Evolutionary conservation across 2,888 invertebrate species (phyloP).

Genomic region (Peribatodes rhomboidaria): DNA sequence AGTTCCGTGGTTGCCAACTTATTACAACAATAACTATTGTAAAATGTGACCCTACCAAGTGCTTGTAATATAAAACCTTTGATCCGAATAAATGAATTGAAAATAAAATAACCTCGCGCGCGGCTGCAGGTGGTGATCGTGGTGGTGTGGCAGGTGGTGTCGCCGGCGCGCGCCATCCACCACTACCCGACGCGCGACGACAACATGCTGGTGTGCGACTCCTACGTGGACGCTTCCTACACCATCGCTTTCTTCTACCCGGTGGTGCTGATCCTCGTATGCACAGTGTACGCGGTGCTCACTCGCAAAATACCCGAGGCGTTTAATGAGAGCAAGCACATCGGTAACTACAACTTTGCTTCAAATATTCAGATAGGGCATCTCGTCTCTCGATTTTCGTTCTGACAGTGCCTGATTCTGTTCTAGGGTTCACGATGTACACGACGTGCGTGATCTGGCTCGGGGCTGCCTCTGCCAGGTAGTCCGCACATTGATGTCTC

Average conservation of each 20-base stretch:
- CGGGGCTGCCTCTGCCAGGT: too few relatives aligned
- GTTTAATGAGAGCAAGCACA: slow-evolving; percentile 98
- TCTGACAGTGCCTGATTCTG: not conserved
- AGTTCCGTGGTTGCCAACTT: too few relatives aligned
- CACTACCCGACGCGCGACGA: slow-evolving; percentile 95
- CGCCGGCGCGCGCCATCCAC: slow-evolving; percentile 96
- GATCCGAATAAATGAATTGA: too few relatives aligned
- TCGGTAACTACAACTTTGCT: slow-evolving; percentile 85
- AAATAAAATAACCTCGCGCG: too few relatives aligned
- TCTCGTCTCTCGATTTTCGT: not conserved
- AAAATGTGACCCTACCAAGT: too few relatives aligned
- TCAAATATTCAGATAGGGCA: too few relatives aligned
- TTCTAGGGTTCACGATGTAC: slow-evolving; percentile 97
- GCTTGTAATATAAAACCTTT: too few relatives aligned
- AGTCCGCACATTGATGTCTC: too few relatives aligned
- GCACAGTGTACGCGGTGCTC: slow-evolving; percentile 97
- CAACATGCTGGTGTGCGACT: slow-evolving; percentile 96
- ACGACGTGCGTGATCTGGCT: slow-evolving; percentile 99
- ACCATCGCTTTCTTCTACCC: slow-evolving; percentile 97
- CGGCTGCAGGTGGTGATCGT: slow-evolving; percentile 90
- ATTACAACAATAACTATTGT: too few relatives aligned
- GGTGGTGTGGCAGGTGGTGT: slow-evolving; percentile 95
- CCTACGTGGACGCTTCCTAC: slow-evolving; percentile 96
- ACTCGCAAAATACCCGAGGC: slow-evolving; percentile 98
- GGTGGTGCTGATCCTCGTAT: slow-evolving; percentile 94